These are phyloP conservation scores for Anthopleura sola DNA, from an alignment of 64 coral and sea anemone genomes.

Conservation along the genomic window DNA sequence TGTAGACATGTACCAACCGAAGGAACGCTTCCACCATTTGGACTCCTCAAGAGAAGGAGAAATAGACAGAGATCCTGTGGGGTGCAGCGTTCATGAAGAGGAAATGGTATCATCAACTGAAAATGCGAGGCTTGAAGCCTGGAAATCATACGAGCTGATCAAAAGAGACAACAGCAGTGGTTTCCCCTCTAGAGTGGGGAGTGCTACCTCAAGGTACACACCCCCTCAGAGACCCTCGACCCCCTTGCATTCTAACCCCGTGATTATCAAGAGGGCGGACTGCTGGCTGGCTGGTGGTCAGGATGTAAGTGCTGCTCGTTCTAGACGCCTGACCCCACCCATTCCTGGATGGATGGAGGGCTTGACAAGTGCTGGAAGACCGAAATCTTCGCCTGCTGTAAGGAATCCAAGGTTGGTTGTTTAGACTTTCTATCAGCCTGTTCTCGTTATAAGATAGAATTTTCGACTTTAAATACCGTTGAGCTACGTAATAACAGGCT, in stretches of 20 bases:
- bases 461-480: background rate
- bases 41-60: background rate
- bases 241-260: background rate
- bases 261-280: conserved; percentile 49
- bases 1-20: background rate
- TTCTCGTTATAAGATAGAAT: background rate
- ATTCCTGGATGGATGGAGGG: conserved; percentile 88
- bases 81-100: background rate
- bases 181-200: conserved; percentile 55
- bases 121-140: conserved; percentile 71
- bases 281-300: conserved; percentile 71
- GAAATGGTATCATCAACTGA: conserved; percentile 75
- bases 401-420: conserved; percentile 21
- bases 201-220: conserved; percentile 51
- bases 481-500: too few species aligned
- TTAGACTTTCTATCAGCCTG: background rate
- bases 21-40: background rate
- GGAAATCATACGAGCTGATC: conserved; percentile 71
- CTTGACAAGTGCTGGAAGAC: conserved; percentile 43
- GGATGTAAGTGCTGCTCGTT: conserved; percentile 44
- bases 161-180: conserved; percentile 47
- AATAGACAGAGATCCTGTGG: background rate
- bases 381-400: conserved; percentile 60
- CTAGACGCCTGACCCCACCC: conserved; percentile 22
- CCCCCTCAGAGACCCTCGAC: conserved; percentile 77